phyloP scores from a whole-genome alignment of 2,113 vertebrate species.

The Telmatochromis sp. region DNA sequence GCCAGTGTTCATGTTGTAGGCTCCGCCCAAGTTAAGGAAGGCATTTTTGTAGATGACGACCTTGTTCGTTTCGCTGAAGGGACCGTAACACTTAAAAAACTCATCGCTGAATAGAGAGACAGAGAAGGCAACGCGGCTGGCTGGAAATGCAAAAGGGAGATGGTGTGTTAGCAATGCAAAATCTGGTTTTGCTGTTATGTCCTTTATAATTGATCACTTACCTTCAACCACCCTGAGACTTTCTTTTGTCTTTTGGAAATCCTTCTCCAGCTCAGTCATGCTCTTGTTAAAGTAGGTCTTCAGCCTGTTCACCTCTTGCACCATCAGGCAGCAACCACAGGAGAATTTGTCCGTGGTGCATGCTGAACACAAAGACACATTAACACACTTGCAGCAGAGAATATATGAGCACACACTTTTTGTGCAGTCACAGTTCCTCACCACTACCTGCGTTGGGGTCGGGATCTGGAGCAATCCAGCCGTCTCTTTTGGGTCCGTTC shows the following conservation, averaged over 20 bases:
- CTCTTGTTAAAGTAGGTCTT: slow-evolving; percentile 24
- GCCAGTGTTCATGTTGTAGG: slow-evolving; percentile 34
- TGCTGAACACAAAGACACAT: slow-evolving; percentile 2
- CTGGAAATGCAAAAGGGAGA: slow-evolving; percentile 24
- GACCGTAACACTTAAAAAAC: neutral
- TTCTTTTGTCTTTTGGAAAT: neutral
- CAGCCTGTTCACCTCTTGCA: slow-evolving; percentile 26
- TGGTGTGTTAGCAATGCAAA: neutral
- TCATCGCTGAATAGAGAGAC: slow-evolving; percentile 18
- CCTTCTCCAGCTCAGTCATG: slow-evolving; percentile 11
- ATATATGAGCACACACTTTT: neutral
- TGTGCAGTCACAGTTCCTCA: neutral
- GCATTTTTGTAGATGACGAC: slow-evolving; percentile 23
- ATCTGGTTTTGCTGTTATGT: neutral
- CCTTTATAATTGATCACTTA: slow-evolving; percentile 2
- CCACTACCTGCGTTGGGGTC: neutral
- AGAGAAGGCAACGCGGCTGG: slow-evolving; percentile 60
- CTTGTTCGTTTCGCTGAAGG: rapidly evolving
- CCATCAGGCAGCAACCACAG: slow-evolving; percentile 64
- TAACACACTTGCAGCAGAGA: neutral
- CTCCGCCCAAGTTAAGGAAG: slow-evolving; percentile 53
- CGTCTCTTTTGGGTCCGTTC: neutral
- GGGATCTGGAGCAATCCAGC: rapidly evolving
- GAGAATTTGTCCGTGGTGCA: slow-evolving; percentile 34
- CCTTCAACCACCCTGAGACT: slow-evolving; percentile 21